A percentile compares a stretch with the other conserved stretches of the same genome.
Conservation (phyloP, 2,888 invertebrate genomes). For the Drosophila dives region DNA sequence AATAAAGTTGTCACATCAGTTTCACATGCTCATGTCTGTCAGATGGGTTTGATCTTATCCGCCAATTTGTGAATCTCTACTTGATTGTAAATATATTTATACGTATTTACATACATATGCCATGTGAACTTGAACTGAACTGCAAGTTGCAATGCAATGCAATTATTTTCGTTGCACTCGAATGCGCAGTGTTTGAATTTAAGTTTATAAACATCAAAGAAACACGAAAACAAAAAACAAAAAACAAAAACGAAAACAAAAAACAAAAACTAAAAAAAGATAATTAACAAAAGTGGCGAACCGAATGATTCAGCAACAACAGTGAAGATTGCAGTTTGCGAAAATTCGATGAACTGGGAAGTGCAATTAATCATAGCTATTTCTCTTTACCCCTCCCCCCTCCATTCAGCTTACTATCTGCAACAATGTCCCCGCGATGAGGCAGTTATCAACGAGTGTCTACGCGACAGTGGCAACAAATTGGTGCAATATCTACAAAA, state of each 20-base stretch:
- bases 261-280: conserved; percentile 7
- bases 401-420: conserved; percentile 88
- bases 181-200: conserved; percentile 44
- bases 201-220: conserved; percentile 4
- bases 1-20: conserved; percentile 26
- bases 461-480: conserved; percentile 90
- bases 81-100: background rate
- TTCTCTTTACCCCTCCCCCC: background rate
- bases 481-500: conserved; percentile 89
- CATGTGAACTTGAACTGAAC: conserved; percentile 49
- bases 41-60: conserved; percentile 16
- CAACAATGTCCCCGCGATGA: conserved; percentile 90
- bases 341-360: conserved; percentile 50
- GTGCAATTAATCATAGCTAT: background rate
- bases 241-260: conserved; percentile 8
- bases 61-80: conserved; percentile 12
- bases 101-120: background rate
- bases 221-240: conserved; percentile 2
- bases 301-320: conserved; percentile 13
- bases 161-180: conserved; percentile 56
- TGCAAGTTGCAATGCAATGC: conserved; percentile 22
- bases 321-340: conserved; percentile 13
- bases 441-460: conserved; percentile 90
- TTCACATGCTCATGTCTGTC: conserved; percentile 22
- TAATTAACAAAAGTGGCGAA: conserved; percentile 27